A percentile compares a stretch with the other conserved stretches of the same genome.
These are phyloP conservation scores for Margaritifera margaritifera DNA, from an alignment of 2,888 invertebrate genomes.

Conservation along the genomic window DNA sequence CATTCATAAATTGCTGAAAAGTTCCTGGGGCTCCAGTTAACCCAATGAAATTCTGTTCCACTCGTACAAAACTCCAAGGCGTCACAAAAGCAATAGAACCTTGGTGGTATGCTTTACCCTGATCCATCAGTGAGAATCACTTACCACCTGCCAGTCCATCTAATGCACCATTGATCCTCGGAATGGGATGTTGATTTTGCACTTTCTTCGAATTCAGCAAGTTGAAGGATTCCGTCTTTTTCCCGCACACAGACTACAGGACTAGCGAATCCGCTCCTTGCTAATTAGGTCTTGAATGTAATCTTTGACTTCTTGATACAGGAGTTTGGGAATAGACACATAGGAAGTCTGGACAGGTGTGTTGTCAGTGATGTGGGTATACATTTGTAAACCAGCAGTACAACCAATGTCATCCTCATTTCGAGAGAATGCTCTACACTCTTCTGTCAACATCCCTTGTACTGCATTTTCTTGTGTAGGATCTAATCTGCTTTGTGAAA, in stretches of 20 bases:
- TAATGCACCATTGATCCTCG: constrained; percentile 22
- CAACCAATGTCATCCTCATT: constrained; percentile 20
- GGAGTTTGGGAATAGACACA: constrained; percentile 12
- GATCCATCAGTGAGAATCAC: constrained; percentile 23
- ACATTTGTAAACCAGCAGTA: constrained; percentile 13
- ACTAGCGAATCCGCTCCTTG: constrained; percentile 12
- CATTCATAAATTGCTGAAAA: constrained; percentile 23
- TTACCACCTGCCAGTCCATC: constrained; percentile 11
- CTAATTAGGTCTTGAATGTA: constrained; percentile 14
- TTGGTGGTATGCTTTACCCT: constrained; percentile 30
- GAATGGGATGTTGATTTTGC: constrained; percentile 11
- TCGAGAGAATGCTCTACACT: constrained; percentile 15
- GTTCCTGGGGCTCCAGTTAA: constrained; percentile 13
- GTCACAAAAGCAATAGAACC: constrained; percentile 26
- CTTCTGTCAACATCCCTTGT: constrained; percentile 12
- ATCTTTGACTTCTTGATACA: constrained; percentile 23
- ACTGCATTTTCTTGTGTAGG: constrained; percentile 8
- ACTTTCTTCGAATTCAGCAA: constrained; percentile 15
- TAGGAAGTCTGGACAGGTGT: constrained; percentile 20
- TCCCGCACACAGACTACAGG: constrained; percentile 27
- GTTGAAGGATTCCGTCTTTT: constrained; percentile 15
- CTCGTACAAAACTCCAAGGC: constrained; percentile 29
- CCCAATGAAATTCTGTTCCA: constrained; percentile 27
- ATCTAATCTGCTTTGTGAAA: background rate
- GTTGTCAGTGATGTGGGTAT: constrained; percentile 13